Base-by-base conservation (phyloP, 2,888 invertebrate species). In the Luffia ferchaultella region DNA sequence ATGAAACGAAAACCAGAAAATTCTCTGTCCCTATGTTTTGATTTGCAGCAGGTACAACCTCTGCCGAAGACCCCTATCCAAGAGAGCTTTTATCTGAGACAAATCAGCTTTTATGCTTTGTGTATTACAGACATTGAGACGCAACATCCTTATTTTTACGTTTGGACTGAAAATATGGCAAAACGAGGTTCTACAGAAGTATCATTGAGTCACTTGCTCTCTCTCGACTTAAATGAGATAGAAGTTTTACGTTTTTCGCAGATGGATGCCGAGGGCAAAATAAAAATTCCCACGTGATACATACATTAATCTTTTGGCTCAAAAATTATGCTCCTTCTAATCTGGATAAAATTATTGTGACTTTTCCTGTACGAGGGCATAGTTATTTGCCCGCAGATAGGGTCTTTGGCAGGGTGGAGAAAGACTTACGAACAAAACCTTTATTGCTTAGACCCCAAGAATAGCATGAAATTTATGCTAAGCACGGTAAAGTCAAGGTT, bases 251-350 rank as follows among this genome's bases (percentile, higher is more conserved):
- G 58, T 46, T 61, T 40, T 64, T 58, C 52, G 52, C 56, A 47
- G 60, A 63, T 52, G 60, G 59, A 30, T 63, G 61, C 52, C 54
- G 54, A 20, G 58, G 59, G 5, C 59, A 63, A 53, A 63, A 64
- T 54, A 60, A 58, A 52, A 59, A 57, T n/a, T 18, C 19, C 49
- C 50, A 20, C 48, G 53, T 45, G 47, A 50, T 18, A 50, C 54
- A 40, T 17, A 18, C 48, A 45, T 45, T 46, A 20, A 30, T 30
- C 5, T 30, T 30, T 30, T 30, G 30, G 30, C 30, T 30, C 30
- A 30, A 54, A 44, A 54, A 43, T 46, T n/a, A 46, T 15, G 19
- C 17, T 18, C 45, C 19, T 45, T 18, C 45, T 17, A 45, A 45
- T 18, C 17, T 16, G 50, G 20, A 2, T 52, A 50, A 45, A 51